Base-by-base conservation (phyloP, 2,888 invertebrate genomes). In the Ichneumoninae sp. region DNA sequence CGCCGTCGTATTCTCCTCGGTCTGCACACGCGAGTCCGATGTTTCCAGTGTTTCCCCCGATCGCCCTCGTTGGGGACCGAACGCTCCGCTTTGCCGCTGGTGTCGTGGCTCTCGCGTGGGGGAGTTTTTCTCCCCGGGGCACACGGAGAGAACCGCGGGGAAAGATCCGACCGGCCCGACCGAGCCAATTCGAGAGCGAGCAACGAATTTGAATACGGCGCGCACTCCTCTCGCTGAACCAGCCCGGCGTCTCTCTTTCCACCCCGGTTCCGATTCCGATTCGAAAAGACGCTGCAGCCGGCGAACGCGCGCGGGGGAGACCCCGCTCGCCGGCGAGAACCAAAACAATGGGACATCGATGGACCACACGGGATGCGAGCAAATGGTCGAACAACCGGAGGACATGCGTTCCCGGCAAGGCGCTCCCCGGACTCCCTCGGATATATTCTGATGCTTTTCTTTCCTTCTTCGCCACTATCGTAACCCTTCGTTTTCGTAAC, bases 351-450 rank as follows among this genome's bases (percentile, higher is more conserved):
- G 92, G 89, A 92, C 92, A 93, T 93, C 93, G 92, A 91, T 89
- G 93, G 93, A 93, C 93, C 93, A 93, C 93, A 93, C 93, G 93
- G 93, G 92, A 92, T 91, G 93, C 93, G 91, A 93, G 93, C 93
- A 93, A 93, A 93, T 93, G 93, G 93, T 93, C 92, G 92, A 93
- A 93, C 93, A 93, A 93, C 92, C 93, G 90, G 89, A 89, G 91
- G 93, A 93, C 93, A 93, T 93, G 93, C 93, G 93, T 93, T 92
- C 91, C 66, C 92, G 89, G 90, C 92, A 89, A 88, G 88, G 86
- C 86, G 86, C 87, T 86, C 87, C 86, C 82, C 84, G 81, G 79
- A 22, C 60, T 60, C 60, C 7, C 60, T 60, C 60, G 4, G 60
- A 60, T 60, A 86, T 86, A 85, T 86, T 85, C 80, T 52, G 57